phyloP scores from a whole-genome alignment of 2,888 invertebrate species.

The Callosobruchus maculatus region DNA sequence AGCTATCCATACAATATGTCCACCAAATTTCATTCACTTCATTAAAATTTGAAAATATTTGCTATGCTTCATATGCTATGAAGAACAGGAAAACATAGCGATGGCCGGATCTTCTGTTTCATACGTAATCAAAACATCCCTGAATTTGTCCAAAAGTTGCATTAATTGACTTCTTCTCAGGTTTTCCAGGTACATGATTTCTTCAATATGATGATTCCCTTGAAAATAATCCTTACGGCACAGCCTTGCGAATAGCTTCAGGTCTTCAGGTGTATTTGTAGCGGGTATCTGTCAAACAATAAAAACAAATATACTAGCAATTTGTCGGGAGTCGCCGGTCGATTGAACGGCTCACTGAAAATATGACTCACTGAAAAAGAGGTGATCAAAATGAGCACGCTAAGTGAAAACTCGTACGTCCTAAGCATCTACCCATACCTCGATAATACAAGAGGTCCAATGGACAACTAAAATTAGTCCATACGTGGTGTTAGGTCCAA shows the following conservation, averaged over 20 bases:
- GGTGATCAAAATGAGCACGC: no score
- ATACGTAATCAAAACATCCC: conserved; percentile 85
- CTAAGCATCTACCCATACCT: no score
- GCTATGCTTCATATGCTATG: conserved; percentile 13
- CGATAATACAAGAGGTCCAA: no score
- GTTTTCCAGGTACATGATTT: conserved; percentile 97
- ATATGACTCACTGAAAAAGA: no score
- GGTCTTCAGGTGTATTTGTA: conserved; percentile 71
- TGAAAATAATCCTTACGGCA: conserved; percentile 77
- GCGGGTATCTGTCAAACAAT: conserved; percentile 58
- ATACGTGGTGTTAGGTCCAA: no score
- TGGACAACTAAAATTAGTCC: no score
- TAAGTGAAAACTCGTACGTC: no score
- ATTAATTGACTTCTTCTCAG: conserved; percentile 85
- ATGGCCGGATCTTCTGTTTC: conserved; percentile 91
- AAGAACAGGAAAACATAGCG: conserved; percentile 46
- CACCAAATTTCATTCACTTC: not conserved
- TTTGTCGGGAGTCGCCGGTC: no score
- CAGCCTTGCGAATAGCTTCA: conserved; percentile 65
- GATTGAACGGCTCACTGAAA: no score
- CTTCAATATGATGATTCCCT: conserved; percentile 91
- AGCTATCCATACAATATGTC: no score
- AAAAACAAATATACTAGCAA: no score
- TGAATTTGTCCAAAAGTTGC: conserved; percentile 89
- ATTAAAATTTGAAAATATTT: not conserved